Base-by-base conservation (phyloP, 2,113 vertebrate species). In the Pseudorasbora parva region DNA sequence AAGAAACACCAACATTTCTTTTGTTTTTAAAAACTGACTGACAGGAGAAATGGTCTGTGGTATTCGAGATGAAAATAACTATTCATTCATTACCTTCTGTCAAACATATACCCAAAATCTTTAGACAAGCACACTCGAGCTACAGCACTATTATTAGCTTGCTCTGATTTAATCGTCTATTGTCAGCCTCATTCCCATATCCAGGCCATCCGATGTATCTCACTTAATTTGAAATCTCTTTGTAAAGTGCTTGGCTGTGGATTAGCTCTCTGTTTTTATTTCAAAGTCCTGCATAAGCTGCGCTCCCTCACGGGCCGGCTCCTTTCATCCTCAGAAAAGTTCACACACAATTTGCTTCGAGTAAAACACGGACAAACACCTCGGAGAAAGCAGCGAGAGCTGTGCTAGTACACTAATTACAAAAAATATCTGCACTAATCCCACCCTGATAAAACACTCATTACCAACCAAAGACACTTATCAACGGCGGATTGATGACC, bases 401-500 rank as follows among this genome's bases (percentile, higher is more conserved):
- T 91, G 91, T 92, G 93, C 92, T 92, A 90, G 87, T 92, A 92
- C 91, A 91, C 92, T 92, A 93, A 94, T 94, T 94, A 93, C 92
- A 93, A 94, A 79, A 72, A 79, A 92, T 92, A 93, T 91, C 91
- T 91, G 88, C 89, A 88, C 91, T 93, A 93, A 95, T 94, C 92
- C 94, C 62, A 78, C 54, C 84, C 86, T 88, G 92, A 94, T 94
- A 94, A 94, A 90, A 93, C 88, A 91, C 91, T 94, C 93, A 94
- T 94, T 94, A 94, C 93, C 94, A 90, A 87, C 89, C 82, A 59
- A 88, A 93, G 92, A 93, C 91, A 93, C 94, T 95, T 93, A 93
- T 94, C 94, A 93, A 91, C 92, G 82, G 89, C 86, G 91, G 93
- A 94, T 93, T 94, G 93, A 94, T 93, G 92, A 94, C 93, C 93